Base-by-base conservation (phyloP, 2,797 vertebrate genomes). In the Eidolon dupreanum region DNA sequence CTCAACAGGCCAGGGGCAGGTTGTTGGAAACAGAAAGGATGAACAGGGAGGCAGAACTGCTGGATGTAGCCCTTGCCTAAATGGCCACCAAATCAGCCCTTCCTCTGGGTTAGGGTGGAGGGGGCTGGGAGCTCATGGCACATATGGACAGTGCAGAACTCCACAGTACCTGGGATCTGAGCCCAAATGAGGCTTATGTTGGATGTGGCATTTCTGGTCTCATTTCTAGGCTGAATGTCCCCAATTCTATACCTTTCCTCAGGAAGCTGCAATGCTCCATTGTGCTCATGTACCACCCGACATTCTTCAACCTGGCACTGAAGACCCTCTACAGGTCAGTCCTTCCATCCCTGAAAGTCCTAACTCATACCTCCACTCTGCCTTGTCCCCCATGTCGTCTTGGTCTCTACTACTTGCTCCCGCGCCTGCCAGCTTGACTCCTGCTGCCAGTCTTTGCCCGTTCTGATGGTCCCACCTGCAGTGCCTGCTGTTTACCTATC, bases 401-500 rank as follows among this genome's bases (percentile, higher is more conserved):
- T 3, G 17, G 49, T 10, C 6, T 28, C 51, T 36, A 19, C 0
- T 5, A 33, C 24, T 43, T n/a, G 31, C 38, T 49, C 61, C 57
- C 24, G 1, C 1, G 4, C 41, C 33, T 59, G 68, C 38, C 43
- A 51, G 66, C 12, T 26, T n/a, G 33, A 17, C n/a, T 22, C 68
- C 8, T 61, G 55, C 68, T 41, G 49, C 38, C 7, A n/a, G 43
- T 8, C 11, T 8, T n/a, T 9, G 3, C 41, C 51, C 31, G 19
- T 49, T 28, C 41, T 1, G 0, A 65, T 0, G 10, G 33, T 51
- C 33, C 33, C 41, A 41, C 7, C 20, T 15, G 20, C 15, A 49
- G 46, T 1, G 33, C 19, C 70, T 91, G 0, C 0, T 4, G 11
- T 22, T 15, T 20, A 26, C 2, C 10, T 20, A 71, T 90, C 82